Base-by-base conservation (phyloP, 2,797 vertebrate genomes). In the Rhadinocentrus ornatus region DNA sequence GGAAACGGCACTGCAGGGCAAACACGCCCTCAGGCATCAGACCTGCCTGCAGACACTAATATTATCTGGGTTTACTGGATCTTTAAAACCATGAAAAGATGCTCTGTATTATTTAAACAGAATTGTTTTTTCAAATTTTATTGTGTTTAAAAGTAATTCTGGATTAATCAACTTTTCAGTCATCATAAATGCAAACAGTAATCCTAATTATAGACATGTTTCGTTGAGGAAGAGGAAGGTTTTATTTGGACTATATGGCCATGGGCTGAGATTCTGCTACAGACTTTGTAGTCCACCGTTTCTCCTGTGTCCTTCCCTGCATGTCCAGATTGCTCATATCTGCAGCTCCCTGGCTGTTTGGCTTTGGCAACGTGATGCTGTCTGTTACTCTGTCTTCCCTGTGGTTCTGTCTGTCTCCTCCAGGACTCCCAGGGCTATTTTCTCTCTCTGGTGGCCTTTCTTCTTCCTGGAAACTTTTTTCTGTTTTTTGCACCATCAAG, bases 321-420 rank as follows among this genome's bases (percentile, higher is more conserved):
- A 58, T 82, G 78, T 75, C 69, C 72, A 81, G 75, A 82, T 84
- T 80, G 82, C 66, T 80, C 37, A 74, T 84, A 81, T 80, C 60
- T 78, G 64, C 82, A 63, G 57, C 67, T 70, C 74, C 52, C 68
- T 27, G 68, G 29, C 68, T 82, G 65, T 70, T 70, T 48, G 50
- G 50, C 71, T 55, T 81, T 80, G 78, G 76, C 52, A 13, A 74
- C 37, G 48, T 31, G 0, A 3, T 29, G 62, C 70, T 77, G 53
- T 80, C 62, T 80, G 66, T 10, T 72, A 78, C 63, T 70, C 41
- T 61, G 54, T 83, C 74, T 65, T 78, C 66, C 77, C 81, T 1
- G 61, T 78, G 74, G 70, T 65, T 83, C 70, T 73, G 61, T 77
- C 66, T 74, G 20, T 73, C 68, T 88, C 52, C 59, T 83, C 60